Conservation (phyloP, 1,140 invertebrate genomes). For the Ooceraea biroi region DNA sequence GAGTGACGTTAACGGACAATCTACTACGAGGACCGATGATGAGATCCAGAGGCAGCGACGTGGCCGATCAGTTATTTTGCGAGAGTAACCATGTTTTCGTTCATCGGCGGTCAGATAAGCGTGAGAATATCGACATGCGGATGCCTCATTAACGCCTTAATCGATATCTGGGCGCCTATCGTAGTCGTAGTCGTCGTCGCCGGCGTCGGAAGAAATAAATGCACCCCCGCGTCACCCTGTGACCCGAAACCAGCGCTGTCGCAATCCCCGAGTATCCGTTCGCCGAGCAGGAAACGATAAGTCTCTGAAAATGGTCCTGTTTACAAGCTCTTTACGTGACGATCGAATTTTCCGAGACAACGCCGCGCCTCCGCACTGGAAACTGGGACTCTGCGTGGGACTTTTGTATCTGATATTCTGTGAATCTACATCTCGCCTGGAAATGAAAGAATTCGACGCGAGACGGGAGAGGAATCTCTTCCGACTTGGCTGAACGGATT, state of each 20-base stretch:
- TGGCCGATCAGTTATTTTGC: neutral
- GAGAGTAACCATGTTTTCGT: slow-evolving; percentile 13
- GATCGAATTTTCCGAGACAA: slow-evolving; percentile 41
- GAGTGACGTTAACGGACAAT: neutral
- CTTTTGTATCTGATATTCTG: slow-evolving; percentile 9
- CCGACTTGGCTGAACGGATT: too few species aligned
- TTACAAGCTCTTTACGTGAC: slow-evolving; percentile 56
- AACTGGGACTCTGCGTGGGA: slow-evolving; percentile 9
- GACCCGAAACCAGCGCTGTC: slow-evolving; percentile 32
- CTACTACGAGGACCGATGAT: too few species aligned
- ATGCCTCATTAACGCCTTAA: slow-evolving; percentile 51
- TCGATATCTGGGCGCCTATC: slow-evolving; percentile 13
- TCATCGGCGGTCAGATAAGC: slow-evolving; percentile 33
- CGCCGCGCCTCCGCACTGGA: neutral
- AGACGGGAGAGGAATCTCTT: too few species aligned
- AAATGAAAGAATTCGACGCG: too few species aligned
- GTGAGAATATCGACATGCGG: slow-evolving; percentile 47
- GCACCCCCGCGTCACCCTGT: neutral
- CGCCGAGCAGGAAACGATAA: slow-evolving; percentile 42
- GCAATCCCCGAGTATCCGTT: slow-evolving; percentile 37
- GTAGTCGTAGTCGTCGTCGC: neutral
- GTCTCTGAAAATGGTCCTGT: slow-evolving; percentile 42
- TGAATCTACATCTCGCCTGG: too few species aligned
- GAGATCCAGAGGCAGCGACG: neutral
- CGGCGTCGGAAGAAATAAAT: slow-evolving; percentile 50